phyloP scores from a whole-genome alignment of 2,113 vertebrate genomes.

The Tyrannus savana region DNA sequence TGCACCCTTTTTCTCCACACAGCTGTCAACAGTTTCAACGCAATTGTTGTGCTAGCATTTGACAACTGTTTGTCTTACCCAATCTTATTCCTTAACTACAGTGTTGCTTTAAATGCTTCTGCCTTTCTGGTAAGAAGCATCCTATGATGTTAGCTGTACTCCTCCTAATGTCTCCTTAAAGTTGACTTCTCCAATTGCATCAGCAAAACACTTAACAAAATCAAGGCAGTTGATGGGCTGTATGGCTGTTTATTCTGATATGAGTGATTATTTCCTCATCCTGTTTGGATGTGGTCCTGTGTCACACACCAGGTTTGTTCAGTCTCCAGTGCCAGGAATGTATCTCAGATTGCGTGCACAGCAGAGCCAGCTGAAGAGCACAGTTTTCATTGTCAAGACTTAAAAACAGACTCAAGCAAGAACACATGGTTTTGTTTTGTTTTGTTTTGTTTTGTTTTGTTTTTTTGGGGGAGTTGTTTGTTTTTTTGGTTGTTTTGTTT shows the following conservation, averaged over 20 bases:
- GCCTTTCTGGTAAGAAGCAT: not conserved
- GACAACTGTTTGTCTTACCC: not conserved
- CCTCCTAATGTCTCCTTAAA: not conserved
- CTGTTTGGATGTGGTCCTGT: not conserved
- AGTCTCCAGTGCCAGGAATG: not conserved
- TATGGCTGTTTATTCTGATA: not conserved
- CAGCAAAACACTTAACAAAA: not conserved
- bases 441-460: too few relatives aligned
- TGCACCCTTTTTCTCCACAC: not conserved
- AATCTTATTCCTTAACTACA: not conserved
- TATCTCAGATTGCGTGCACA: not conserved
- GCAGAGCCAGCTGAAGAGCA: not conserved
- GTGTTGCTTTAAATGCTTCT: not conserved
- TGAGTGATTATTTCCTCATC: not conserved
- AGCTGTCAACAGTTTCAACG: not conserved
- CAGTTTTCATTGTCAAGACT: not conserved
- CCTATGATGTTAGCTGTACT: not conserved
- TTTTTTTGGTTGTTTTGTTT: not conserved
- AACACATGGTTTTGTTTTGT: not conserved
- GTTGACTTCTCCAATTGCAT: not conserved
- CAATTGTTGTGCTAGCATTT: not conserved
- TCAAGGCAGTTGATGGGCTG: not conserved
- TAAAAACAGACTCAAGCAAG: rapidly evolving
- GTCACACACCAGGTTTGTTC: not conserved
- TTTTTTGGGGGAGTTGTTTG: too few relatives aligned